Base-by-base conservation (phyloP, 1,140 invertebrate species). In the Bombus huntii region DNA sequence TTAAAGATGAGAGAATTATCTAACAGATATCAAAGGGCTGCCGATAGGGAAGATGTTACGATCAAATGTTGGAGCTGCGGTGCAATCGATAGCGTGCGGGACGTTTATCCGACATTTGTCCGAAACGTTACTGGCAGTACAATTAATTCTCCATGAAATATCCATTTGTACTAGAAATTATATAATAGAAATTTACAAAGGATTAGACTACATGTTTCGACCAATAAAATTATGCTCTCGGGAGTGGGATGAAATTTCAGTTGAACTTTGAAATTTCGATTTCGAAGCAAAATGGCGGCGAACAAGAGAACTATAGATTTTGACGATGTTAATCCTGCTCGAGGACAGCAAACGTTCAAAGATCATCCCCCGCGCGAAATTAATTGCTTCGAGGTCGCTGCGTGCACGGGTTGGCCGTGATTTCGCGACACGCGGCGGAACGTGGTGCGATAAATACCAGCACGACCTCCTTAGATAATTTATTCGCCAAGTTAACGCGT, bases 401-500 rank as follows among this genome's bases (percentile, higher is more conserved):
- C 68, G 62, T 66, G 28, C 31, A 18, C 44, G n/a, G 34, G 25
- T 13, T 44, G 22, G 59, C 15, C 71, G 71, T 59, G 79, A 81
- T 81, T 75, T 31, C 44, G 47, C 44, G 59, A 75, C 83, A 72
- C 37, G 59, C 72, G 15, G 31, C 8, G 42, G 5, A 62, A 66
- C 62, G 57, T 28, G 8, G 18, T 47, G 25, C 73, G 85, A 83
- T 86, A 86, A 86, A 83, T 83, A 86, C 65, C 80, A 12, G 39
- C 53, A 68, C 72, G 57, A 76, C 72, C 65, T 47, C 62, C 65
- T 76, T 44, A 73, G 78, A 81, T 83, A 77, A 83, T 86, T 86
- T 86, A 83, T 83, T 83, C 85, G 59, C 9, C 65, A 25, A 81
- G 78, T 81, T 85, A 85, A 81, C 71, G 85, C 80, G 79, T 25